These are phyloP conservation scores for Sebastes elongatus DNA, from an alignment of 2,797 vertebrate species.

Conservation along the genomic window DNA sequence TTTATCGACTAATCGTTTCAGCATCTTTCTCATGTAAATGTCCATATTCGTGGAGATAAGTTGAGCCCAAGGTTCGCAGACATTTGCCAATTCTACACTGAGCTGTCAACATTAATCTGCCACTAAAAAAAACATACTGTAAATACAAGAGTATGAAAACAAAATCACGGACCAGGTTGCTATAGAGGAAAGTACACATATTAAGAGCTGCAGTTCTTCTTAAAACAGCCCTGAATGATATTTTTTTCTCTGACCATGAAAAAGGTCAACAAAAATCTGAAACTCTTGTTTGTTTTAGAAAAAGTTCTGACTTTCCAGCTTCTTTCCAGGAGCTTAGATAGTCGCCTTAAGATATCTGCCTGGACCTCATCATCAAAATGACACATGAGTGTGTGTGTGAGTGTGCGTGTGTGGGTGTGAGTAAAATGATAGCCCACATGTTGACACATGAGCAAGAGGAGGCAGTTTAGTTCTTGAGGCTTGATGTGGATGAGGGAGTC, in stretches of 20 bases:
- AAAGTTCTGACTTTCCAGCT: slow-evolving; percentile 11
- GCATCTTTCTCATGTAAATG: not conserved
- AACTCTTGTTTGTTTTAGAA: slow-evolving; percentile 6
- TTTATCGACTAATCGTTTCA: not conserved
- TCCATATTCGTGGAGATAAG: not conserved
- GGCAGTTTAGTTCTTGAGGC: slow-evolving; percentile 74
- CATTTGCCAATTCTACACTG: not conserved
- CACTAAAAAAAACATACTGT: not conserved
- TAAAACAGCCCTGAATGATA: not conserved
- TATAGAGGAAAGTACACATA: not conserved
- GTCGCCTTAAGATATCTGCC: slow-evolving; percentile 28
- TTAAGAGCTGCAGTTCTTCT: not conserved
- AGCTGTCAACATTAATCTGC: not conserved
- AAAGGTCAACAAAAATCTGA: slow-evolving; percentile 12
- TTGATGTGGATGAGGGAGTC: slow-evolving; percentile 79
- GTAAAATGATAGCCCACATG: slow-evolving; percentile 87
- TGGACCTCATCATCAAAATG: slow-evolving; percentile 63
- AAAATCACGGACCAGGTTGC: not conserved
- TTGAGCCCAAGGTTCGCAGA: not conserved
- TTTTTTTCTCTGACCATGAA: not conserved
- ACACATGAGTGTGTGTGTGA: slow-evolving; percentile 26
- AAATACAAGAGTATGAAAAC: not conserved
- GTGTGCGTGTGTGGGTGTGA: slow-evolving; percentile 53
- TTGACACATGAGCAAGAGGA: slow-evolving; percentile 85
- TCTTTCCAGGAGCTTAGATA: slow-evolving; percentile 22